Evolutionary conservation across 2,113 vertebrate species (phyloP), one percentile per base, ranked within the genome.

Genomic region (Myotis davidii): DNA sequence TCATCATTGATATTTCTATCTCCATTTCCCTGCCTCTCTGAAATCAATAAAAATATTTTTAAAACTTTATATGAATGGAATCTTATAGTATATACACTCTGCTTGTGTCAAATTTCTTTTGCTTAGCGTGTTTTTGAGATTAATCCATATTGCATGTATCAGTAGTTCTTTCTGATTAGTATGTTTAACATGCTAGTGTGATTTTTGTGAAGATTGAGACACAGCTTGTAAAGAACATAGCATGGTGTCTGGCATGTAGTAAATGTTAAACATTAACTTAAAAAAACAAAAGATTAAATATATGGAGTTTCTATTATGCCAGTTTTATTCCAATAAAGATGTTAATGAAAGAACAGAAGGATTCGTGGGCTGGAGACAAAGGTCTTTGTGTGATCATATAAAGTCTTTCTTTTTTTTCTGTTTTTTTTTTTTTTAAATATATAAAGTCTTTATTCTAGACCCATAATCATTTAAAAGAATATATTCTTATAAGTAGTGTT

Each of bases 121-220:
- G 6, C 32, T 73, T 7, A 77, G 52, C 2, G 5, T 23, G 9
- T 50, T 32, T 81, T 83, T 90, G 42, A 93, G 89, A 76, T 82
- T 90, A 6, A 29, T 87, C 29, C 42, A 32, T 77, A 32, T 52
- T 54, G 39, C 27, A 39, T 70, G 12, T 86, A 45, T 85, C 20
- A 34, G 45, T 56, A 78, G n/a, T 85, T 88, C 11, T 94, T 95
- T 79, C 64, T 84, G 83, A 45, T n/a, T 84, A 37, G 29, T 52
- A 61, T 6, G 1, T 42, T 85, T 94, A 42, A 34, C 8, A 11
- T 39, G 29, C 27, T 39, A 2, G 2, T 61, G 11, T 61, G 29
- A 59, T 85, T 85, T 69, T 79, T 37, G 70, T 16, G 23, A 81
- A 34, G 37, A 59, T 56, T 50, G 50, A 82, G 74, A 61, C 18